These are phyloP conservation scores for Dipodomys stephensi DNA, from an alignment of 2,113 vertebrate species.

Conservation along the genomic window DNA sequence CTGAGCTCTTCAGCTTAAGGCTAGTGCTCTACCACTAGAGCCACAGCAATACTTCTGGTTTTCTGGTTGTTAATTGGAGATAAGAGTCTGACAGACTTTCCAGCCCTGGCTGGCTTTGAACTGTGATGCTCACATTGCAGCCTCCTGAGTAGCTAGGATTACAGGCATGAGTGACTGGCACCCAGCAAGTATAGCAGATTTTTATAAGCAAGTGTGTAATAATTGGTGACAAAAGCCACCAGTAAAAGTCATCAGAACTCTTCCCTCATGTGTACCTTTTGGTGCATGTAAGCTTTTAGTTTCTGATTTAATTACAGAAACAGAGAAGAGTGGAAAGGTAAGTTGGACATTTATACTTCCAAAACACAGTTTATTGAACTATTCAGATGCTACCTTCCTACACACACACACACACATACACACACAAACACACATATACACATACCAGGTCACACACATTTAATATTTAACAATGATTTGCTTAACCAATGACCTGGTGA, in stretches of 20 bases:
- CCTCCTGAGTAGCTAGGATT: too few relatives aligned
- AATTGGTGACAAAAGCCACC: neutral
- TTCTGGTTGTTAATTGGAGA: too few relatives aligned
- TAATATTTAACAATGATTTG: neutral
- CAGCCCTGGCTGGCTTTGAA: too few relatives aligned
- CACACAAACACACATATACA: neutral
- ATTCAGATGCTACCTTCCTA: neutral
- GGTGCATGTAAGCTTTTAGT: neutral
- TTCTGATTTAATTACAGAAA: neutral
- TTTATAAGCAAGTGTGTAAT: neutral
- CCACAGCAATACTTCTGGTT: too few relatives aligned
- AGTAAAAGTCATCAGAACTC: neutral
- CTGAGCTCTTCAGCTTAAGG: too few relatives aligned
- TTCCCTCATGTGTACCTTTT: neutral
- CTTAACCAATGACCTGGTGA: neutral
- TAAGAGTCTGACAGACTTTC: too few relatives aligned
- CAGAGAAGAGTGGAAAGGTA: neutral
- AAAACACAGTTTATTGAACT: neutral
- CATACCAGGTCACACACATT: neutral
- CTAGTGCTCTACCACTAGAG: too few relatives aligned
- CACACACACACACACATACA: neutral
- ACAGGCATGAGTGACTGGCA: too few relatives aligned
- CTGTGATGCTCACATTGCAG: too few relatives aligned
- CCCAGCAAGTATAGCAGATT: neutral
- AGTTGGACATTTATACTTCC: neutral